These are phyloP conservation scores for Vesta saturnalis DNA, from an alignment of 2,888 invertebrate genomes.

Conservation along the genomic window DNA sequence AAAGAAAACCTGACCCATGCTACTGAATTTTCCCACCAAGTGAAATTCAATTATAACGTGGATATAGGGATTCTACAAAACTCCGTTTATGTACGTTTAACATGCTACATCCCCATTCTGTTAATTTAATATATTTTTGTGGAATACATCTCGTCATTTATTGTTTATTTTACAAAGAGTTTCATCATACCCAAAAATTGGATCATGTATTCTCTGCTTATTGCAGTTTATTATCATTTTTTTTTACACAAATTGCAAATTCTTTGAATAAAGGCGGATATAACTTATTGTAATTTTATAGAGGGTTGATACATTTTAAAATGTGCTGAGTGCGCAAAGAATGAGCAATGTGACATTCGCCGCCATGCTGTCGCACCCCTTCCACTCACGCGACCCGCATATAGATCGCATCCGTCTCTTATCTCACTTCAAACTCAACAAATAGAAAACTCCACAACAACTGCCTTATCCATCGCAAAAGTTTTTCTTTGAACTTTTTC, in stretches of 20 bases:
- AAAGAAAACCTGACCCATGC: slow-evolving; percentile 26
- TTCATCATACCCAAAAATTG: slow-evolving; percentile 46
- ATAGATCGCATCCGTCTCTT: slow-evolving; percentile 57
- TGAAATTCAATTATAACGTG: slow-evolving; percentile 45
- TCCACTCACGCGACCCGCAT: slow-evolving; percentile 61
- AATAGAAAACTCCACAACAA: slow-evolving; percentile 59
- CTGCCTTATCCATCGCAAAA: slow-evolving; percentile 56
- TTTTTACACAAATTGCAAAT: slow-evolving; percentile 32
- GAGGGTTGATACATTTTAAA: slow-evolving; percentile 64
- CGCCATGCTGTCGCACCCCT: slow-evolving; percentile 63
- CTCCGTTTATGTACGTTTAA: slow-evolving; percentile 42
- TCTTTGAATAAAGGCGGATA: slow-evolving; percentile 40
- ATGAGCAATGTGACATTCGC: slow-evolving; percentile 63
- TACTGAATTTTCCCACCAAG: slow-evolving; percentile 32
- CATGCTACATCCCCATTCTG: slow-evolving; percentile 50
- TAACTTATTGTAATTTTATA: slow-evolving; percentile 64
- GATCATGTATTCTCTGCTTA: slow-evolving; percentile 42
- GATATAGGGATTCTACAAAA: slow-evolving; percentile 36
- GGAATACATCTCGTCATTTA: slow-evolving; percentile 42
- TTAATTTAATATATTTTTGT: slow-evolving; percentile 48
- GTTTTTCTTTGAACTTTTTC: slow-evolving; percentile 57
- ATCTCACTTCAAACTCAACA: slow-evolving; percentile 60
- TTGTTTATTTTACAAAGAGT: slow-evolving; percentile 46
- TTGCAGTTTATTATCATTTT: slow-evolving; percentile 12
- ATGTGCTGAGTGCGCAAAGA: slow-evolving; percentile 64